Percentiles rank a stretch among this genome's conserved stretches.
Conservation (phyloP, 1,140 invertebrate species). For the Sesamia nonagrioides region DNA sequence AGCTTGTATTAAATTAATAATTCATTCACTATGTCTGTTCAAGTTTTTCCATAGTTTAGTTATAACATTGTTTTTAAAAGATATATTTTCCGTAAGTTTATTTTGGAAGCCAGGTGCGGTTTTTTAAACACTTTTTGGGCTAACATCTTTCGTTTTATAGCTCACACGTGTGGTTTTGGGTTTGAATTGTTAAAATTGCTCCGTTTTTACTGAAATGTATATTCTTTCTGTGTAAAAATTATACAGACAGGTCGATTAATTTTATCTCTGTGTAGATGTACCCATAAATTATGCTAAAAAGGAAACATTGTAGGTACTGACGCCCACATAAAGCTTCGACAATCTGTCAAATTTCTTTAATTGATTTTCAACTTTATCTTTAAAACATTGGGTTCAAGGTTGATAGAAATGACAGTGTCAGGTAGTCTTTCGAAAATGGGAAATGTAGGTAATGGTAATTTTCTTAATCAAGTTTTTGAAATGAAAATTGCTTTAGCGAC, state of each 20-base stretch:
- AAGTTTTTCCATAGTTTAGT: conserved; percentile 7
- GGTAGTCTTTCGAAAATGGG: no score
- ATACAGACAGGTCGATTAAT: neutral
- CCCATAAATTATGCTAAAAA: no score
- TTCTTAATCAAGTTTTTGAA: no score
- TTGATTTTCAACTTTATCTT: no score
- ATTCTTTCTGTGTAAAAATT: neutral
- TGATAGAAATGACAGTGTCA: no score
- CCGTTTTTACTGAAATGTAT: neutral
- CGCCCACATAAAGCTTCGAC: no score
- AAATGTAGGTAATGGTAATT: no score
- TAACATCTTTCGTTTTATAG: neutral
- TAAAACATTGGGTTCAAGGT: no score
- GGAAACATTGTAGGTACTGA: no score
- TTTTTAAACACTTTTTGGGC: neutral
- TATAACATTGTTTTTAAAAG: conserved; percentile 16
- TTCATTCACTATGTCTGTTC: conserved; percentile 38
- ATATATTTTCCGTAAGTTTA: neutral
- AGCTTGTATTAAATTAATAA: conserved; percentile 48
- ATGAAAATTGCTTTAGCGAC: no score
- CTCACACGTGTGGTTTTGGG: neutral
- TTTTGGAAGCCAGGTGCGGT: neutral
- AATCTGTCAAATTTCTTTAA: no score
- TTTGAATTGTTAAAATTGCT: conserved; percentile 5
- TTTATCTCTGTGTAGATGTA: neutral